phyloP scores from a whole-genome alignment of 2,113 vertebrate species.

The Rhea pennata region DNA sequence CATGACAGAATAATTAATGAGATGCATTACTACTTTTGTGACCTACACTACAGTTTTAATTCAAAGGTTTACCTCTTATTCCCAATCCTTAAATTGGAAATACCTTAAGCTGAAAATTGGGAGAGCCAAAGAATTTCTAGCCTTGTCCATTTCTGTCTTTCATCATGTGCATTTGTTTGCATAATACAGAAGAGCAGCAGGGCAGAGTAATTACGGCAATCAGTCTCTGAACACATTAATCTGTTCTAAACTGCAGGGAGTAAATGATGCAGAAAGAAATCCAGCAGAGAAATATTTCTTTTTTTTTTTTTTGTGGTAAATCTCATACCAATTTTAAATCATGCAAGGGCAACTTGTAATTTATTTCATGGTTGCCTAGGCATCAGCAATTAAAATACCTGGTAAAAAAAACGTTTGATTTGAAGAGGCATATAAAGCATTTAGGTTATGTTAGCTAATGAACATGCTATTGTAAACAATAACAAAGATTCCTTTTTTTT shows the following conservation, averaged over 20 bases:
- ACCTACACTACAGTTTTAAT: not conserved
- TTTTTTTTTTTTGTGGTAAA: slow-evolving; percentile 65
- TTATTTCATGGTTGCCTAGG: slow-evolving; percentile 53
- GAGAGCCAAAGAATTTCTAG: not conserved
- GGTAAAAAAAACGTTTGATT: slow-evolving; percentile 45
- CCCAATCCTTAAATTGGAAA: not conserved
- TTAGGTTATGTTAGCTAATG: not conserved
- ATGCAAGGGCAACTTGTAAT: slow-evolving; percentile 57
- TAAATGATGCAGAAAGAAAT: slow-evolving; percentile 80
- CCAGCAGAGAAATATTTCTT: slow-evolving; percentile 74
- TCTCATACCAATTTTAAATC: slow-evolving; percentile 59
- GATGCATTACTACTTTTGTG: not conserved
- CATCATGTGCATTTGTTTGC: slow-evolving; percentile 75
- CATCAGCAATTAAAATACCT: slow-evolving; percentile 45
- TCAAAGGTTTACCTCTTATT: not conserved
- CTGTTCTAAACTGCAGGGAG: slow-evolving; percentile 82
- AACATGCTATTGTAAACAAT: not conserved
- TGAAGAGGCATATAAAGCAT: not conserved
- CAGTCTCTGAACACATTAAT: slow-evolving; percentile 83
- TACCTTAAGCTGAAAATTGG: not conserved
- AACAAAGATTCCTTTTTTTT: not conserved
- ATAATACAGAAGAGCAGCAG: slow-evolving; percentile 80
- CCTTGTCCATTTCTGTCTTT: slow-evolving; percentile 48
- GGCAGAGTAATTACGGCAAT: slow-evolving; percentile 84
- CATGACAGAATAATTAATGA: not conserved